Evolutionary conservation across 2,888 invertebrate species (phyloP).

Genomic region (Troides aeacus): DNA sequence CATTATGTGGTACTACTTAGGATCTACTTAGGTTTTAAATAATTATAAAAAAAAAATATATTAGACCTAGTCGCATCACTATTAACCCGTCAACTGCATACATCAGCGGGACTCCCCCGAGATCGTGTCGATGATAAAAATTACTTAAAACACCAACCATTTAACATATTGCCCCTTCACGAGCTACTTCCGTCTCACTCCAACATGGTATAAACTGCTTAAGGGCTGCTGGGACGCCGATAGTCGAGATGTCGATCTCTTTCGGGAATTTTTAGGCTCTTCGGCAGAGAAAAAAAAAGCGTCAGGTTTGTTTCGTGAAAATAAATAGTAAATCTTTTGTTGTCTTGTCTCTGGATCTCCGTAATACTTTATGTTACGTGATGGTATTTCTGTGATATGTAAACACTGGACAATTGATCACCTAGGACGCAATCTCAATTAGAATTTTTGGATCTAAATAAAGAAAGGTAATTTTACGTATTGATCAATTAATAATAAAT

Average conservation of each 20-base stretch:
- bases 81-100: conserved; percentile 65
- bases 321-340: conserved; percentile 58
- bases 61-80: conserved; percentile 48
- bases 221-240: conserved; percentile 42
- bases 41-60: too few relatives aligned
- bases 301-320: conserved; percentile 34
- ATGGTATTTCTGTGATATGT: conserved; percentile 58
- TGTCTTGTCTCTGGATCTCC: conserved; percentile 60
- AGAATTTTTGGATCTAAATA: conserved; percentile 19
- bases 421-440: conserved; percentile 11
- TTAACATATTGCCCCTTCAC: conserved; percentile 66
- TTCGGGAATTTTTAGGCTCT: conserved; percentile 44
- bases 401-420: conserved; percentile 64
- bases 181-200: conserved; percentile 53
- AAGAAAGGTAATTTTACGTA: background rate
- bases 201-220: conserved; percentile 33
- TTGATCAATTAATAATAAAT: too few relatives aligned
- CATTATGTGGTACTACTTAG: too few relatives aligned
- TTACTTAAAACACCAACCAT: conserved; percentile 79
- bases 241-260: conserved; percentile 31
- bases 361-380: conserved; percentile 64
- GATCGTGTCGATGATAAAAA: conserved; percentile 79
- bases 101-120: conserved; percentile 70
- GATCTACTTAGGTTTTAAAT: too few relatives aligned
- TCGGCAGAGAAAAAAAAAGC: conserved; percentile 41